Conservation (phyloP, 2,113 vertebrate genomes). For the Zosterops pallidus region DNA sequence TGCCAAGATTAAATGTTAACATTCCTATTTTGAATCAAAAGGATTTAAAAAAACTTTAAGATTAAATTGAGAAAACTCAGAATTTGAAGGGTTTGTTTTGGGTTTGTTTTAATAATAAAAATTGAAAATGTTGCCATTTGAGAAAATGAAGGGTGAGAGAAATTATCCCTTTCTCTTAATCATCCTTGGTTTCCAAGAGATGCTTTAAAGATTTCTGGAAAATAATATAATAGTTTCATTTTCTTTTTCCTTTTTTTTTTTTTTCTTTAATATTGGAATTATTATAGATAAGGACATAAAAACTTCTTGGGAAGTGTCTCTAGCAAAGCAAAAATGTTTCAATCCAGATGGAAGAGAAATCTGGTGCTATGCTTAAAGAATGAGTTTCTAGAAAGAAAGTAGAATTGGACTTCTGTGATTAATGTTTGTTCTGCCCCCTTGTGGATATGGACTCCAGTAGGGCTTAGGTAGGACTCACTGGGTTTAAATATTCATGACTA, state of each 20-base stretch:
- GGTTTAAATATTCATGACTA: not conserved
- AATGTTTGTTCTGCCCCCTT: conserved; percentile 61
- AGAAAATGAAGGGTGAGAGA: not conserved
- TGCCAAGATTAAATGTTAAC: not conserved
- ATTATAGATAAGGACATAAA: not conserved
- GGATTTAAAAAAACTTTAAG: not conserved
- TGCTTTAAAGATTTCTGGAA: not conserved
- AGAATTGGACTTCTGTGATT: conserved; percentile 1
- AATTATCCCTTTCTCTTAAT: not conserved
- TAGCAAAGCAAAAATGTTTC: not conserved
- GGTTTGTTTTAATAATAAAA: not conserved
- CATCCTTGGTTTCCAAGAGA: not conserved
- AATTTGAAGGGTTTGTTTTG: not conserved
- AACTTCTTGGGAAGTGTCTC: not conserved
- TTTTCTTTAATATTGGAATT: not conserved
- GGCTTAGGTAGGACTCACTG: not conserved
- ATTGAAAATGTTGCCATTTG: not conserved
- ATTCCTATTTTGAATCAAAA: not conserved
- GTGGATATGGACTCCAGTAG: conserved; percentile 23
- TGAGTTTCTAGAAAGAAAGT: not conserved
- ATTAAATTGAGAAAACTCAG: not conserved
- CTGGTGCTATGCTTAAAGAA: not conserved
- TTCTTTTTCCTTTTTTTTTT: not conserved
- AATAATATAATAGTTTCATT: not conserved
- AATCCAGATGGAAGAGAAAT: not conserved